Evolutionary conservation across 1,140 invertebrate genomes (phyloP).

Genomic region (Brachionus angularis): DNA sequence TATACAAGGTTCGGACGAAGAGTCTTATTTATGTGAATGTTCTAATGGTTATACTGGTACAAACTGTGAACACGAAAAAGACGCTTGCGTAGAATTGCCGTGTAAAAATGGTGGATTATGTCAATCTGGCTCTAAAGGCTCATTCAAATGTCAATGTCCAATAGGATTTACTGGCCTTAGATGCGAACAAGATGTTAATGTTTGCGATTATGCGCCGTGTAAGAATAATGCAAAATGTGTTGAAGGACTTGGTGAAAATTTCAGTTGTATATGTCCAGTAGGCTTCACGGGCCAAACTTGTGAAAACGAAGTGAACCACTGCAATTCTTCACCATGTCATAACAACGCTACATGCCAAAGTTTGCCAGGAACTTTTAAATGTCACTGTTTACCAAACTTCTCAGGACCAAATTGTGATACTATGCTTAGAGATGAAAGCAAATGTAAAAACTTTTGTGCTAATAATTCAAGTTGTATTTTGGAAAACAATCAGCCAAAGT

Average conservation of each 20-base stretch:
- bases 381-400: not conserved
- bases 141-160: constrained; percentile 24
- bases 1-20: not conserved
- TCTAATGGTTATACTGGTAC: constrained; percentile 67
- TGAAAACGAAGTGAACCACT: constrained; percentile 41
- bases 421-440: not conserved
- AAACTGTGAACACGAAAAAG: constrained; percentile 65
- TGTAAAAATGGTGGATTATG: constrained; percentile 39
- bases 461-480: constrained; percentile 42
- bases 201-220: constrained; percentile 17
- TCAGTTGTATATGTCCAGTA: constrained; percentile 44
- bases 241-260: constrained; percentile 30
- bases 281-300: constrained; percentile 45
- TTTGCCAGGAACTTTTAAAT: not conserved
- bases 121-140: not conserved
- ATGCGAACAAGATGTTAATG: constrained; percentile 30
- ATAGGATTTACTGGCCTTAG: not conserved
- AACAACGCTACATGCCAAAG: constrained; percentile 3
- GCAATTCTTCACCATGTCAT: constrained; percentile 1
- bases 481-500: constrained; percentile 37
- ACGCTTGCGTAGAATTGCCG: not conserved
- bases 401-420: constrained; percentile 6
- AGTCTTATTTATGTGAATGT: constrained; percentile 66
- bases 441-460: constrained; percentile 20
- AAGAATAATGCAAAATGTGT: constrained; percentile 26